Evolutionary conservation across 2,888 invertebrate genomes (phyloP).

Genomic region (Sisyra terminalis): DNA sequence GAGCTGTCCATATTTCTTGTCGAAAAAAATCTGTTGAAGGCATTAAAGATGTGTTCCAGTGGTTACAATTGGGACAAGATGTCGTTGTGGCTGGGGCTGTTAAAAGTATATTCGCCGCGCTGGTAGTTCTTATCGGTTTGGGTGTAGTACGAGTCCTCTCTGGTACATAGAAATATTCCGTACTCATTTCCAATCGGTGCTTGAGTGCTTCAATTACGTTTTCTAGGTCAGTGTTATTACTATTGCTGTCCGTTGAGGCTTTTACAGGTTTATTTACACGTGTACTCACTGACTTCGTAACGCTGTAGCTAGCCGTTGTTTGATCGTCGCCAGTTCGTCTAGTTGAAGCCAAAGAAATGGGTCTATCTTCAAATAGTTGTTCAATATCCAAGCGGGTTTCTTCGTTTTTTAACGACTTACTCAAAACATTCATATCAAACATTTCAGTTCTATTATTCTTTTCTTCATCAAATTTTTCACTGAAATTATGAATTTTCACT

Average conservation of each 20-base stretch:
- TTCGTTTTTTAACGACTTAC: no score
- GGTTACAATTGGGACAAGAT: constrained; percentile 17
- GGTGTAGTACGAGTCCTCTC: constrained; percentile 28
- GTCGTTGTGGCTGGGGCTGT: constrained; percentile 19
- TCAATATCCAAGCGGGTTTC: no score
- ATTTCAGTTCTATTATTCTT: no score
- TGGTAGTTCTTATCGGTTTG: constrained; percentile 17
- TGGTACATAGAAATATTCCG: constrained; percentile 68
- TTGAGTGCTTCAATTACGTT: constrained; percentile 12
- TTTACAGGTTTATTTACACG: constrained; percentile 2
- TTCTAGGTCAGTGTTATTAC: not conserved
- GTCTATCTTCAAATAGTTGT: no score
- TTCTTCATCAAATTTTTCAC: no score
- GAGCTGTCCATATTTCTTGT: constrained; percentile 79
- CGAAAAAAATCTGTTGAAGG: constrained; percentile 27
- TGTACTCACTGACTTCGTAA: constrained; percentile 5
- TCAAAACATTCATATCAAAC: no score
- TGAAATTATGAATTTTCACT: no score
- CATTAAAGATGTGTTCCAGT: constrained; percentile 13
- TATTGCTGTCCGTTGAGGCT: not conserved
- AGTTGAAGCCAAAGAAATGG: no score
- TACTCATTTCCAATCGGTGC: constrained; percentile 60
- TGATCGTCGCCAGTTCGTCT: no score
- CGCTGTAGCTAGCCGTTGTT: constrained; percentile 1
- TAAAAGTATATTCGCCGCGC: constrained; percentile 19